A percentile compares a stretch with the other conserved stretches of the same genome.
Conservation (phyloP, 2,797 vertebrate species). For the Manis crassicaudata region DNA sequence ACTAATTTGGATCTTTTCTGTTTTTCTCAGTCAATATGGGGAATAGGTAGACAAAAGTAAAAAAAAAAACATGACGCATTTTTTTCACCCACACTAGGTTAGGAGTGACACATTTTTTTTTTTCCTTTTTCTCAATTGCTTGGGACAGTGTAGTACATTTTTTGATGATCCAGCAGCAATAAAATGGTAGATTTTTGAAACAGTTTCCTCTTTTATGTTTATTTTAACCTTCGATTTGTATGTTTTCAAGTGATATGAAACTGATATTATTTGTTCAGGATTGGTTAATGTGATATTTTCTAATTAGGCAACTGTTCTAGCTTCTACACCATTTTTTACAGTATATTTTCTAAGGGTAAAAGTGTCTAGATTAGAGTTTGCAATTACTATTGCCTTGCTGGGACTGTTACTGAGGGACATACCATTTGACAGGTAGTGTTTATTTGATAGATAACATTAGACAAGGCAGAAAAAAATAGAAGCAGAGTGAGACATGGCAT, state of each 20-base stretch:
- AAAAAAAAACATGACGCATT: neutral
- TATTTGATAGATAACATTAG: neutral
- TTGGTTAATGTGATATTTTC: neutral
- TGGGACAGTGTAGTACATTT: neutral
- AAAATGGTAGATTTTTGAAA: neutral
- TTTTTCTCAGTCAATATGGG: neutral
- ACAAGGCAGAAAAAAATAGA: neutral
- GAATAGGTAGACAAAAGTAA: neutral
- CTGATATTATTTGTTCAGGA: neutral
- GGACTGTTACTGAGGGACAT: neutral
- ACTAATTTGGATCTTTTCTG: neutral
- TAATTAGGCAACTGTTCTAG: neutral
- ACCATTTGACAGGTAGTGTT: neutral
- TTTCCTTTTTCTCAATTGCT: neutral
- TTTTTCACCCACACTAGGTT: neutral
- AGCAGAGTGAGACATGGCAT: neutral
- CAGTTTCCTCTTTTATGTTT: neutral
- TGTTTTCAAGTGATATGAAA: neutral
- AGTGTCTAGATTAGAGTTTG: neutral
- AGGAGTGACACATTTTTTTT: neutral
- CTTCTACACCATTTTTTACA: neutral
- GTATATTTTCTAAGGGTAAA: neutral
- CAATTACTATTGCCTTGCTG: neutral
- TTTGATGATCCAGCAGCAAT: neutral
- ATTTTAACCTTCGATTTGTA: neutral